These are phyloP conservation scores for Brachyptera risi DNA, from an alignment of 2,888 invertebrate genomes.

Conservation along the genomic window DNA sequence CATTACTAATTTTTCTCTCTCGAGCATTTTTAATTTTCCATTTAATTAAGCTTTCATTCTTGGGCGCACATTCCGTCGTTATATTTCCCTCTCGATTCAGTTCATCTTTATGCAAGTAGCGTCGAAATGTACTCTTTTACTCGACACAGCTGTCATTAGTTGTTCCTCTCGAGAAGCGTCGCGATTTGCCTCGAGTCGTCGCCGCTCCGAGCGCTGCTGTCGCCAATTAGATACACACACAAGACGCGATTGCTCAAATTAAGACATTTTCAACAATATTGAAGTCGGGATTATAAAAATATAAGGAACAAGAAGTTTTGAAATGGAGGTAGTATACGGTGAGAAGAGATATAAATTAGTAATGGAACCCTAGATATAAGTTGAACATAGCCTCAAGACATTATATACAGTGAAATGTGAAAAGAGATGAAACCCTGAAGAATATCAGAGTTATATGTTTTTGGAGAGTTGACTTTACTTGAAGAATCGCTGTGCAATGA, in stretches of 20 bases:
- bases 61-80: neutral
- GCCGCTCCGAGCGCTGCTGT: constrained; percentile 9
- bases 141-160: neutral
- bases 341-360: neutral
- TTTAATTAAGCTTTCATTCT: neutral
- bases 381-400: neutral
- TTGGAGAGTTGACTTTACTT: neutral
- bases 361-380: neutral
- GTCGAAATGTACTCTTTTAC: neutral
- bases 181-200: neutral
- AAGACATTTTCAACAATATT: constrained; percentile 2
- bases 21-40: neutral
- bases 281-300: neutral
- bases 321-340: neutral
- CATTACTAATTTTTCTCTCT: neutral
- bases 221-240: constrained; percentile 15
- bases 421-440: too few relatives aligned
- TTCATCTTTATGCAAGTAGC: constrained; percentile 17
- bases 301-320: neutral
- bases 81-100: neutral
- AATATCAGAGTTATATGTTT: too few relatives aligned
- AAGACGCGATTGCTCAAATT: constrained; percentile 11
- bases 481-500: neutral
- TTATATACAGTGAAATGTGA: neutral
- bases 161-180: neutral